These are phyloP conservation scores for Perccottus glenii DNA, from an alignment of 2,113 vertebrate species.

Conservation along the genomic window DNA sequence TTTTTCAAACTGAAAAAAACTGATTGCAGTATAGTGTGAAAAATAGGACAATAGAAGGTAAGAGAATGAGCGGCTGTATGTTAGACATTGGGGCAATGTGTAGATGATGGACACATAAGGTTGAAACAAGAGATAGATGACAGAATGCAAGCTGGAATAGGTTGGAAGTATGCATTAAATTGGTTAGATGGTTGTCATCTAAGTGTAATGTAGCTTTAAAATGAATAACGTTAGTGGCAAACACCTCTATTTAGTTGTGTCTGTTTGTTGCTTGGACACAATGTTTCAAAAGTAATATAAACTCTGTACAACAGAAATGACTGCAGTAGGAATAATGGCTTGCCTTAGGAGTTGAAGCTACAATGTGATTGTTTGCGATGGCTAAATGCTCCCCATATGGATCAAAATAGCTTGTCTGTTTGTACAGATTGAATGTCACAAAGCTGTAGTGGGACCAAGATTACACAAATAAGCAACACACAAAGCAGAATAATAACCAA, in stretches of 20 bases:
- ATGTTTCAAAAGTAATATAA: background rate
- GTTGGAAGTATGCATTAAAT: slow-evolving; percentile 15
- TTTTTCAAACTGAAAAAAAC: background rate
- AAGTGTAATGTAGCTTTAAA: background rate
- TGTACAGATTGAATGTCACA: slow-evolving; percentile 83
- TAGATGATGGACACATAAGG: slow-evolving; percentile 1
- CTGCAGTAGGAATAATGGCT: slow-evolving; percentile 69
- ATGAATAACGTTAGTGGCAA: slow-evolving; percentile 17
- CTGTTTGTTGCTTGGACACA: slow-evolving; percentile 6
- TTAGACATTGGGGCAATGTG: slow-evolving; percentile 25
- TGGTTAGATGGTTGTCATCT: slow-evolving; percentile 3
- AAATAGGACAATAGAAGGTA: slow-evolving; percentile 16
- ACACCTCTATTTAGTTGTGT: slow-evolving; percentile 17
- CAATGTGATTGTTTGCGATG: slow-evolving; percentile 84
- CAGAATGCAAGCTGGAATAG: slow-evolving; percentile 22
- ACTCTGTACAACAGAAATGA: no score
- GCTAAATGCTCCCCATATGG: slow-evolving; percentile 76
- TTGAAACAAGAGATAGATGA: slow-evolving; percentile 1
- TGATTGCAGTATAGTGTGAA: slow-evolving; percentile 19
- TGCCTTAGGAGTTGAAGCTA: slow-evolving; percentile 73
- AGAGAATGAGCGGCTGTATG: slow-evolving; percentile 14
- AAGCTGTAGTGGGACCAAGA: slow-evolving; percentile 73
- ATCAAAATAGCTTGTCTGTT: slow-evolving; percentile 81
- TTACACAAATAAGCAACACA: slow-evolving; percentile 76
- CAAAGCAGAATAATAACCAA: slow-evolving; percentile 80